Evolutionary conservation across 2,888 invertebrate genomes (phyloP), one percentile per base, ranked within the genome.

Genomic region (Aethes cnicana): DNA sequence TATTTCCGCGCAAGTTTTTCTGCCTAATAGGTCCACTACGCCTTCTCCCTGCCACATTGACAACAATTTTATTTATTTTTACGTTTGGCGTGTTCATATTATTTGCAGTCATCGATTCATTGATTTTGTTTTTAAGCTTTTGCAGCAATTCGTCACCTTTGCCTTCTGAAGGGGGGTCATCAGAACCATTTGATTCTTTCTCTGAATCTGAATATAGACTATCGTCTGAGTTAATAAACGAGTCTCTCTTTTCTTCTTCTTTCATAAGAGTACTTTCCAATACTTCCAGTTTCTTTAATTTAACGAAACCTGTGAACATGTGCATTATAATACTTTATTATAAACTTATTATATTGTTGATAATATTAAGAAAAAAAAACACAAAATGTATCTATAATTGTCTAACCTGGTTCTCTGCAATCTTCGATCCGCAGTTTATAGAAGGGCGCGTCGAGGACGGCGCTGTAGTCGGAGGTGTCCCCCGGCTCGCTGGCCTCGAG

Each of bases 401-500:
- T 28, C 14, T 25, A 25, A 88, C 90, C 90, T 73, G 77, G 68
- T 57, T 84, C 87, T 68, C 81, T 88, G 35, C 87, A 81, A 60
- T 88, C 84, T 74, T 93, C 92, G 53, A 93, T 86, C 11, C 91
- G 82, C 46, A 94, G 90, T 66, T 92, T 93, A 69, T 94, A 94
- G 42, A 91, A 91, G 0, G 92, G 91, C 14, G 91, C 91, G 59
- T 93, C 91, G 8, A 91, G 86, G 42, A 91, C 86, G 4, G 87
- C 90, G 61, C 91, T 91, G 59, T 92, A 92, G 57, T 91, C 91
- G 5, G 91, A 84, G 0, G 90, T 90, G 59, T 93, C 93, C 28
- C 91, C 90, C 0, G 92, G 90, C 44, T 94, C 92, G 26, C 92
- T 90, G 6, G 95, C 92, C 64, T 95, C 94, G 21, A 95, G 91